Base-by-base conservation (phyloP, 2,888 invertebrate species). In the Drosophila diplacantha region DNA sequence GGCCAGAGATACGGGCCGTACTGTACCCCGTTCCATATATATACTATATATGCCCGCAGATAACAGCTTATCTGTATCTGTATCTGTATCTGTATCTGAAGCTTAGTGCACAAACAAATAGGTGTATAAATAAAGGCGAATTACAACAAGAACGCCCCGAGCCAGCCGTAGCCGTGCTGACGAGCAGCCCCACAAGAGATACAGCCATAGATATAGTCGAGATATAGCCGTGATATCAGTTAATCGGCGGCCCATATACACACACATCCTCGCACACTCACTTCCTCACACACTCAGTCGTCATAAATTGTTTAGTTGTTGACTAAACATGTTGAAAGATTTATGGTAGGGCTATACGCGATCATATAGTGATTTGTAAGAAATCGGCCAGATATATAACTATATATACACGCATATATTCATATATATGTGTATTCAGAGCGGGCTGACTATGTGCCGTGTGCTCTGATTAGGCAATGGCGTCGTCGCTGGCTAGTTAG, bases 281-380 rank as follows among this genome's bases (percentile, higher is more conserved):
- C 50, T 39, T 32, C 24, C 7, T 7, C 43, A 29, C 69, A 62
- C 56, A 49, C 47, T 55, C 64, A 69, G 65, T 71, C 74, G 72
- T 76, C 83, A 84, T 78, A 78, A 78, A 78, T 78, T 78, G 81
- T 84, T 78, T 80, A 78, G 84, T 82, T 79, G 84, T 77, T 83
- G 79, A 57, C 83, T 84, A 78, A 83, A 84, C 84, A 83, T 84
- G 83, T 84, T 84, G 85, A 80, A 80, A 80, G 85, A 80, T 80
- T 80, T 80, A 80, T 84, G 44, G 63, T 16, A 46, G 76, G 35
- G 71, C 62, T 70, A 67, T 75, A 75, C 67, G 53, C 52, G 56
- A 71, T 81, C 84, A 84, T 79, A 79, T 81, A 84, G 72, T 80
- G 85, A 80, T 80, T 80, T 83, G 75, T 75, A 71, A 69, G 81